These are phyloP conservation scores for Ellobius talpinus DNA, from an alignment of 2,113 vertebrate species.

Conservation along the genomic window DNA sequence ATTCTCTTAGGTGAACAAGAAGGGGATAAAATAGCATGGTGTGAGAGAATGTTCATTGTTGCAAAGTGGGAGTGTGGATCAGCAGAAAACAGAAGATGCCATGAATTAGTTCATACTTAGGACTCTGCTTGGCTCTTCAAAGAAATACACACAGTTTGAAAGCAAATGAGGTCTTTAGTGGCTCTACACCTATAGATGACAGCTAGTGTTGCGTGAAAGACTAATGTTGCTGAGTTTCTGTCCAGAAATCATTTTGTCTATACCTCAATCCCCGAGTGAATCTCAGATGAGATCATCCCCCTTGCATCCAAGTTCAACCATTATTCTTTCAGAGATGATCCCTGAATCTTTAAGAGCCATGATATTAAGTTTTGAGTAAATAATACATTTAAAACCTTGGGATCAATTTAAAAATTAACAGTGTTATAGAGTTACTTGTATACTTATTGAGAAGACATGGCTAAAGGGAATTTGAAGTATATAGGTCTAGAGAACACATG, in stretches of 20 bases:
- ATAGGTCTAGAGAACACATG: background rate
- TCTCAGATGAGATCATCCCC: background rate
- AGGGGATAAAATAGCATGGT: background rate
- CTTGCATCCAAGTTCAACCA: background rate
- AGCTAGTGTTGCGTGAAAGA: background rate
- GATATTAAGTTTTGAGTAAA: slow-evolving; percentile 2
- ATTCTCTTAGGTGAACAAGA: background rate
- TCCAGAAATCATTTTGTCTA: background rate
- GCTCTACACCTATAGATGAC: background rate
- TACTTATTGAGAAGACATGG: background rate
- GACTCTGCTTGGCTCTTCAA: background rate
- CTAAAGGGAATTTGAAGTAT: background rate
- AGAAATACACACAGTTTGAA: background rate
- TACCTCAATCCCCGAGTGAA: background rate
- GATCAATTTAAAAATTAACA: slow-evolving; percentile 4
- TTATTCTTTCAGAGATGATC: background rate
- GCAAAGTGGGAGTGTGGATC: background rate
- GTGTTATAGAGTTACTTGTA: background rate
- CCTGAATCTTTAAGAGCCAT: slow-evolving; percentile 24
- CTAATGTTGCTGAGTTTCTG: background rate
- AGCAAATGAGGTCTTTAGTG: background rate
- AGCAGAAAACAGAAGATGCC: background rate
- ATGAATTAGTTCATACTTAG: slow-evolving; percentile 1
- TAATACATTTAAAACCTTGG: background rate
- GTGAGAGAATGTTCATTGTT: background rate